A percentile compares a stretch with the other conserved stretches of the same genome.
Conservation (phyloP, 2,113 vertebrate genomes). For the Erythrocebus patas region DNA sequence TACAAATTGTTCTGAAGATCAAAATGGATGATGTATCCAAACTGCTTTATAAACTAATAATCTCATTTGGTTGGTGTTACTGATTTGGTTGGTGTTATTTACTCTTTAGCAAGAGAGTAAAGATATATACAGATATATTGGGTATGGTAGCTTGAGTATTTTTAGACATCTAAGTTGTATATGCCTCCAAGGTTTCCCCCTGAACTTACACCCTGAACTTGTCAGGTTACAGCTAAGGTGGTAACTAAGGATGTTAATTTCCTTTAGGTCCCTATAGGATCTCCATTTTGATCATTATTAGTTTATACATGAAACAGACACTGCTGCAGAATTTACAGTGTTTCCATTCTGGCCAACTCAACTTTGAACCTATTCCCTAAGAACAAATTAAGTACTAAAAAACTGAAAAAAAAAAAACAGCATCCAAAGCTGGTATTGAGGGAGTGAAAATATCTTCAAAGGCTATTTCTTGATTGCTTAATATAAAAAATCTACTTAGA, state of each 20-base stretch:
- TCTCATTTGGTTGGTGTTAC: background rate
- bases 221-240: background rate
- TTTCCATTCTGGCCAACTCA: background rate
- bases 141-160: background rate
- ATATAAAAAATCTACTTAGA: conserved; percentile 23
- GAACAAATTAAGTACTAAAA: conserved; percentile 25
- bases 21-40: conserved; percentile 7
- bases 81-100: background rate
- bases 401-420: conserved; percentile 35
- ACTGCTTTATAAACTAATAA: background rate
- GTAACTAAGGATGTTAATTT: conserved; percentile 24
- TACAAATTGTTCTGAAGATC: conserved; percentile 34
- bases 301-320: conserved; percentile 26
- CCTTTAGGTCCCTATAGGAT: background rate
- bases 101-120: background rate
- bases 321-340: conserved; percentile 6
- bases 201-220: background rate
- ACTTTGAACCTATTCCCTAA: conserved; percentile 15
- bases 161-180: background rate
- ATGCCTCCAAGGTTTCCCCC: background rate
- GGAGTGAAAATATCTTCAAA: conserved; percentile 31
- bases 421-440: background rate
- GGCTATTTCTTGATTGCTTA: background rate
- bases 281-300: conserved; percentile 20
- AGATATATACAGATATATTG: background rate